Evolutionary conservation across 1,140 invertebrate species (phyloP).

Genomic region (Drosophila baimaii): DNA sequence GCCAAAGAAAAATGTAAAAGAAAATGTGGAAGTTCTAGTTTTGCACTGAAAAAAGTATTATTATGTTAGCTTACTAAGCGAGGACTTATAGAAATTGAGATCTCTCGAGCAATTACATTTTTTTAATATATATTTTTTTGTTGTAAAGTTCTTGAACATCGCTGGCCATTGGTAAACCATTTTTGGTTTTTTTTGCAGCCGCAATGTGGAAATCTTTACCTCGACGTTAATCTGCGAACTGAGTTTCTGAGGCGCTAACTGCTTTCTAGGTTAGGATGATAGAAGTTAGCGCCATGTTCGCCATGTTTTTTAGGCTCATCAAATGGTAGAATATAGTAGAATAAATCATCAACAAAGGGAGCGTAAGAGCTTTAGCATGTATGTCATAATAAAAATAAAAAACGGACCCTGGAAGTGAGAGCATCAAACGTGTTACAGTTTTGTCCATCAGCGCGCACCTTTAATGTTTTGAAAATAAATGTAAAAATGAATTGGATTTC

Average conservation of each 20-base stretch:
- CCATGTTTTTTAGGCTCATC: background rate
- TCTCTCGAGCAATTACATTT: too few relatives aligned
- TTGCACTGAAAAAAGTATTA: too few relatives aligned
- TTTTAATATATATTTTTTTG: conserved; percentile 27
- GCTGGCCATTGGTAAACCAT: conserved; percentile 33
- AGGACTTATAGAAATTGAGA: too few relatives aligned
- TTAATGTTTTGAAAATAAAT: background rate
- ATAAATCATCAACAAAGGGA: too few relatives aligned
- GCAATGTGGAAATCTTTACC: conserved; percentile 71
- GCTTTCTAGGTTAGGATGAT: conserved; percentile 8
- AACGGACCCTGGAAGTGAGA: too few relatives aligned
- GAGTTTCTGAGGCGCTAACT: conserved; percentile 6
- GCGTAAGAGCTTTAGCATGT: too few relatives aligned
- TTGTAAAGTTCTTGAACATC: conserved; percentile 74
- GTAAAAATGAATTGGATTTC: background rate
- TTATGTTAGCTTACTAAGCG: too few relatives aligned
- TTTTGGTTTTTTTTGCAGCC: conserved; percentile 38
- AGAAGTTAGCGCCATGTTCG: conserved; percentile 51
- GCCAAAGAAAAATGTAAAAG: too few relatives aligned
- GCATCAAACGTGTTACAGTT: background rate
- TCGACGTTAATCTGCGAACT: conserved; percentile 64
- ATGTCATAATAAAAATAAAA: too few relatives aligned
- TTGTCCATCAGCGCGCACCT: too few relatives aligned
- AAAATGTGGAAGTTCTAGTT: too few relatives aligned
- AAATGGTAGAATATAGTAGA: too few relatives aligned